These are phyloP conservation scores for Tuta absoluta DNA, from an alignment of 2,888 invertebrate genomes.

Conservation along the genomic window DNA sequence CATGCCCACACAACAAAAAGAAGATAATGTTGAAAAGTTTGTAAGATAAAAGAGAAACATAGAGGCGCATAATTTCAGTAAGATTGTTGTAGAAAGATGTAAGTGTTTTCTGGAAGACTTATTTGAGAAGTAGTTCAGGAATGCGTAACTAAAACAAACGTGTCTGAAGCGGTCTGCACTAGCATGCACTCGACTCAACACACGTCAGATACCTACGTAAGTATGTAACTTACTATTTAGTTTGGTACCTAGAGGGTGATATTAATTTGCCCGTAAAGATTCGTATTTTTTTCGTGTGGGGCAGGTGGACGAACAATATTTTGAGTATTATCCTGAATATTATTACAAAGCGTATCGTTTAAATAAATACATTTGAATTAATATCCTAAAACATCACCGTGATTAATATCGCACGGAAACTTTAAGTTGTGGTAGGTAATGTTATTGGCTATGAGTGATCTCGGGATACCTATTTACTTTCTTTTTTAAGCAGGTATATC, in stretches of 20 bases:
- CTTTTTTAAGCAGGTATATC: too few relatives aligned
- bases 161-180: neutral
- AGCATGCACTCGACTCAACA: constrained; percentile 5
- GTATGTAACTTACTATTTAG: neutral
- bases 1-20: constrained; percentile 6
- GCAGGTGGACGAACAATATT: too few relatives aligned
- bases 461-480: too few relatives aligned
- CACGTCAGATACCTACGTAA: neutral
- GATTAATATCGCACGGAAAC: too few relatives aligned
- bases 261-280: too few relatives aligned
- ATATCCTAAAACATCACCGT: too few relatives aligned
- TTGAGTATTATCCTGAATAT: too few relatives aligned
- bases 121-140: constrained; percentile 15
- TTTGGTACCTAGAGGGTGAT: neutral
- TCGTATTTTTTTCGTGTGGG: too few relatives aligned
- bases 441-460: too few relatives aligned
- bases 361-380: too few relatives aligned
- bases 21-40: neutral
- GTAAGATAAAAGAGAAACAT: neutral
- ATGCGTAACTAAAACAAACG: constrained; percentile 27
- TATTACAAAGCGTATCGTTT: too few relatives aligned
- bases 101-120: constrained; percentile 2
- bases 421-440: too few relatives aligned
- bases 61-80: neutral
- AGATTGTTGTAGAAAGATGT: neutral